Conservation (phyloP, 1,140 invertebrate species). For the Diploscapter pachys region DNA sequence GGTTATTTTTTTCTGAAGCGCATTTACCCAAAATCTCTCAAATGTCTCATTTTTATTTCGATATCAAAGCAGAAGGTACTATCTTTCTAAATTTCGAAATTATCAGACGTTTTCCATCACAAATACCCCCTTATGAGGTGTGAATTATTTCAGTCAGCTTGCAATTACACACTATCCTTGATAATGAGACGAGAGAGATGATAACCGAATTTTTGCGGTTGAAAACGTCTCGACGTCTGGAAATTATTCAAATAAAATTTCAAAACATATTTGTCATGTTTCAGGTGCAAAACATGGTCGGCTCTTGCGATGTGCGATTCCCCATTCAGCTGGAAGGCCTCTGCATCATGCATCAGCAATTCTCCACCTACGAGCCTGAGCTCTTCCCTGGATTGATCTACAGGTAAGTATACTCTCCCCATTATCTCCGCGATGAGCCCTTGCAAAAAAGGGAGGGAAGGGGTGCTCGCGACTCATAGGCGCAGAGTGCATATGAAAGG, state of each 20-base stretch:
- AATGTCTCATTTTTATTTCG: not conserved
- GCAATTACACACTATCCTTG: no score
- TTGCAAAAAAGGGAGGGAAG: no score
- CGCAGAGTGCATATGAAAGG: no score
- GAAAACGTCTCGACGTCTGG: not conserved
- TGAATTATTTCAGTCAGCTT: no score
- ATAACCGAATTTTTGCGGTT: no score
- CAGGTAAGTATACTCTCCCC: slow-evolving; percentile 9
- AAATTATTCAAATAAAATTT: not conserved
- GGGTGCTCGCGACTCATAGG: no score
- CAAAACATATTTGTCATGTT: not conserved
- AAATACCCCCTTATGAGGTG: no score
- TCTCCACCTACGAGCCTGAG: slow-evolving; percentile 75
- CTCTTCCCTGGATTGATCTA: slow-evolving; percentile 98
- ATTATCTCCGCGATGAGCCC: no score
- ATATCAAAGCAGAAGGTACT: not conserved
- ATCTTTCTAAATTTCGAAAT: not conserved
- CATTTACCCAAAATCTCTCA: no score
- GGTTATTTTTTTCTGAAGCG: no score
- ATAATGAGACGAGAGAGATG: no score
- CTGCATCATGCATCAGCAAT: slow-evolving; percentile 91
- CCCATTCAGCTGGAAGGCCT: slow-evolving; percentile 94
- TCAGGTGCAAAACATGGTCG: slow-evolving; percentile 97
- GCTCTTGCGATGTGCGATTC: slow-evolving; percentile 98
- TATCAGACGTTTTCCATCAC: not conserved